Conservation (phyloP, 2,113 vertebrate genomes). For the Xyliphius kryptos region DNA sequence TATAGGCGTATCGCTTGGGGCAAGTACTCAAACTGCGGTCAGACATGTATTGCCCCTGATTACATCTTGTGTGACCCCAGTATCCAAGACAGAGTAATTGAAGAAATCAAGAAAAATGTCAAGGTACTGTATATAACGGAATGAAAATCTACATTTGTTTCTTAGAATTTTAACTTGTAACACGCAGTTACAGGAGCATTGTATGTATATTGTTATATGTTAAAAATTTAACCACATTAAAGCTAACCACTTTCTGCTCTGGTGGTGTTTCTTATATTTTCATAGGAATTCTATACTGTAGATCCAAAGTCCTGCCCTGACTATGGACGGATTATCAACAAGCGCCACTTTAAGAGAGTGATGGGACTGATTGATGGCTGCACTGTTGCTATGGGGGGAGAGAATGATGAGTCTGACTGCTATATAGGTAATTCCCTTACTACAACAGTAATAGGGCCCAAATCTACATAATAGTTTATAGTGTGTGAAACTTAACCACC, state of each 20-base stretch:
- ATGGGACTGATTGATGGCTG: conserved; percentile 73
- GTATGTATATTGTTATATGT: too few species aligned
- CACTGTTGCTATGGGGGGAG: conserved; percentile 73
- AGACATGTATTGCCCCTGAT: conserved; percentile 90
- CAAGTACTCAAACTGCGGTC: conserved; percentile 86
- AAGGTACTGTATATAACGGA: conserved; percentile 64
- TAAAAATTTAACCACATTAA: background rate
- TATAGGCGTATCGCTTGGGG: conserved; percentile 83
- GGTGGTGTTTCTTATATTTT: conserved; percentile 1
- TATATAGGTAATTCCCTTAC: conserved; percentile 72
- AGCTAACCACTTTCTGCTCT: background rate
- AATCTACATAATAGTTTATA: too few species aligned
- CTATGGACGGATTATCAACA: conserved; percentile 83
- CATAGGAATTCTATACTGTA: conserved; percentile 86
- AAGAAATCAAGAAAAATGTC: conserved; percentile 72
- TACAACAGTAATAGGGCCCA: background rate
- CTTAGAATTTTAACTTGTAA: too few species aligned
- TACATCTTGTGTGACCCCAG: conserved; percentile 84
- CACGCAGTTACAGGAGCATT: too few species aligned
- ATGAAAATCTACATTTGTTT: too few species aligned
- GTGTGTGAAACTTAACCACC: too few species aligned
- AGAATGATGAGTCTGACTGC: conserved; percentile 73
- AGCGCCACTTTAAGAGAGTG: conserved; percentile 79
- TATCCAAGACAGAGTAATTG: conserved; percentile 74
- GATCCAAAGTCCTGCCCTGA: conserved; percentile 77